Base-by-base conservation (phyloP, 2,888 invertebrate species). In the Orgyia antiqua region DNA sequence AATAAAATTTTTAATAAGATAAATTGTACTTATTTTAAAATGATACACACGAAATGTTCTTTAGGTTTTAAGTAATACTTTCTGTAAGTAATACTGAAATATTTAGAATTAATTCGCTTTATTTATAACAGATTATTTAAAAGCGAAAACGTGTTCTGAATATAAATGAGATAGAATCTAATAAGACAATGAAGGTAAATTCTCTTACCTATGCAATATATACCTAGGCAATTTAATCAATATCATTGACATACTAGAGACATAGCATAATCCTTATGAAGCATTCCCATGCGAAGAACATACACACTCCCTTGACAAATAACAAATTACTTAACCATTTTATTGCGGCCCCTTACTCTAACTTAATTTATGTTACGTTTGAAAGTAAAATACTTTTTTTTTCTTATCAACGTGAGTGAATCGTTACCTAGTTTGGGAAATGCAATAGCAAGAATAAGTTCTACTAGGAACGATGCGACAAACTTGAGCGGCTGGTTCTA, bases 311-410 rank as follows among this genome's bases (percentile, higher is more conserved):
- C 45, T 40, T 60, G 67, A 66, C 67, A 62, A 53, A 61, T 76
- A 74, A 75, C 65, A 76, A 76, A 77, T 80, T 68, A 67, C 66
- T 57, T 73, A 73, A 71, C 72, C 64, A 74, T 75, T 71, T 70
- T 68, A 68, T 69, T 72, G 54, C 56, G 47, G 45, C 50, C 53
- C 55, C 55, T 58, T 54, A 47, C 54, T 48, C 45, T 58, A 61
- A 69, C 58, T 67, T 64, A 62, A 68, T 68, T 54, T 44, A 65
- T 68, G 57, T 64, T 59, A 48, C 50, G 50, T 49, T 15, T 6
- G 51, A 51, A 53, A 60, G 41, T 49, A 39, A 47, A 43, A 42
- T 33, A 44, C 46, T 45, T 50, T 52, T 55, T 48, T 53, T 58
- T 51, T 31, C 31, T 36, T 42, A 40, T 46, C 42, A 44, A 36